Evolutionary conservation across 2,113 vertebrate species (phyloP).

Genomic region (Nothoprocta pentlandii): DNA sequence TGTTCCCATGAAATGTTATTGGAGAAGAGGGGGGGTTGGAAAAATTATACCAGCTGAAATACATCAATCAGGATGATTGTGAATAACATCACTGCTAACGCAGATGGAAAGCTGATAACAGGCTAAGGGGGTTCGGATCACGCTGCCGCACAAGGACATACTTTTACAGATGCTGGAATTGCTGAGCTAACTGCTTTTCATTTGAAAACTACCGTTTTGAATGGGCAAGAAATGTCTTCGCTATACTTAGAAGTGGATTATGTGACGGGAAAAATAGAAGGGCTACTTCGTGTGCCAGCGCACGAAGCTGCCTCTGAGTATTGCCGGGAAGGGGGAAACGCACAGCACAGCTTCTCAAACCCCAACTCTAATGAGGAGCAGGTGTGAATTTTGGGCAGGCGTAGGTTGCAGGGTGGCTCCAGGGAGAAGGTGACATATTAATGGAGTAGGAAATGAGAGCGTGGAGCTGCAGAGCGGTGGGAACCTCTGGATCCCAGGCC

Average conservation of each 20-base stretch:
- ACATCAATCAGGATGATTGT: slow-evolving; percentile 14
- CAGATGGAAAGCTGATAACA: slow-evolving; percentile 64
- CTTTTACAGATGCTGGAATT: slow-evolving; percentile 43
- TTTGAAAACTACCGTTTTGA: slow-evolving; percentile 10
- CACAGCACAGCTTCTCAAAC: slow-evolving; percentile 20
- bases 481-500: background rate
- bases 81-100: slow-evolving; percentile 10
- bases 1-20: slow-evolving; percentile 42
- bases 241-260: slow-evolving; percentile 65
- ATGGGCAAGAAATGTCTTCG: slow-evolving; percentile 44
- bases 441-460: background rate
- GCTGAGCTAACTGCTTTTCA: slow-evolving; percentile 35
- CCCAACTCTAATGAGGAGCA: slow-evolving; percentile 11
- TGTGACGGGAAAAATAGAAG: slow-evolving; percentile 45
- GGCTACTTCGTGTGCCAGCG: slow-evolving; percentile 36
- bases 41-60: slow-evolving; percentile 54
- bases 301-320: slow-evolving; percentile 49
- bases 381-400: slow-evolving; percentile 19
- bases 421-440: background rate
- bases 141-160: slow-evolving; percentile 16
- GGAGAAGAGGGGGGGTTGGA: slow-evolving; percentile 23
- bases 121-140: slow-evolving; percentile 42
- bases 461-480: background rate
- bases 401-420: background rate
- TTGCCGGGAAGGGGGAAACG: slow-evolving; percentile 47